These are phyloP conservation scores for Eupithecia inturbata DNA, from an alignment of 2,888 invertebrate species.

Conservation along the genomic window DNA sequence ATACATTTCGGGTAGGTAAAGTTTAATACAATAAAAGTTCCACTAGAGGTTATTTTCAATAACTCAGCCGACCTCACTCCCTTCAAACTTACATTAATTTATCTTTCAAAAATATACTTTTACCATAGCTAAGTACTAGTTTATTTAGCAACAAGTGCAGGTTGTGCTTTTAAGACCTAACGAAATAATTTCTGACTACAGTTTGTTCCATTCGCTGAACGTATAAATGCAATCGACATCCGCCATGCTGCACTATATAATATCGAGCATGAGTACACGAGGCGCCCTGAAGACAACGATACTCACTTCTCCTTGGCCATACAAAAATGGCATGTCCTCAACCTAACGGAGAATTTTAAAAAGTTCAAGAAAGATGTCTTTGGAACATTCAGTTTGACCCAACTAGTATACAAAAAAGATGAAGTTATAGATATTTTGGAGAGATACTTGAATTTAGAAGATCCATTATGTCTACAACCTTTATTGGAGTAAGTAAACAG, in stretches of 20 bases:
- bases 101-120: neutral
- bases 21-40: neutral
- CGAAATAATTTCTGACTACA: constrained; percentile 57
- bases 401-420: constrained; percentile 92
- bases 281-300: constrained; percentile 87
- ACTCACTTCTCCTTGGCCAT: constrained; percentile 93
- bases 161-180: neutral
- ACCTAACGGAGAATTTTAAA: constrained; percentile 92
- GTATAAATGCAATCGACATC: constrained; percentile 93
- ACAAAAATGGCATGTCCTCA: constrained; percentile 95
- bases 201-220: constrained; percentile 95
- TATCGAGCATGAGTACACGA: constrained; percentile 90
- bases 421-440: constrained; percentile 88
- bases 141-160: neutral
- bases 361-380: constrained; percentile 90
- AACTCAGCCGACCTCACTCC: neutral
- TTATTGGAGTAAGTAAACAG: constrained; percentile 90
- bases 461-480: constrained; percentile 90
- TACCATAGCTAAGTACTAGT: neutral
- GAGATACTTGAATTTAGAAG: constrained; percentile 88
- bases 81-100: neutral
- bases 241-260: constrained; percentile 92
- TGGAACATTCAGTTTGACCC: constrained; percentile 91
- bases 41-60: constrained; percentile 51
- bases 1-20: constrained; percentile 89